Percentiles rank a stretch among this genome's conserved stretches.
Conservation (phyloP, 2,888 invertebrate genomes). For the Emmelina monodactyla region DNA sequence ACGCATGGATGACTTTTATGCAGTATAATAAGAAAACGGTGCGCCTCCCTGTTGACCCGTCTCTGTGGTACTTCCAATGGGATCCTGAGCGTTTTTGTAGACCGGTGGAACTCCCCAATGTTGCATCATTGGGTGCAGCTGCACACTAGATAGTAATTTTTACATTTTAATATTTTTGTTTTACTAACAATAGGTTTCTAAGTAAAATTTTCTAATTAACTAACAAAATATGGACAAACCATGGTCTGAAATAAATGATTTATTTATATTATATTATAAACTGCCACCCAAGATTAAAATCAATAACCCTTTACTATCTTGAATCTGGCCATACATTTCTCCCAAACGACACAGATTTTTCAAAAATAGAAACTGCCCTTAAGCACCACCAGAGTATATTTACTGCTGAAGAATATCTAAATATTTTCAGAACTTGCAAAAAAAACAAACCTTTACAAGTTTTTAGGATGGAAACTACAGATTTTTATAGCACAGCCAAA, state of each 20-base stretch:
- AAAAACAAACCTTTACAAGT: slow-evolving; percentile 3
- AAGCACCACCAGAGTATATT: slow-evolving; percentile 2
- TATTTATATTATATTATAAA: not conserved
- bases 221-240: not conserved
- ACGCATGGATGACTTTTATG: slow-evolving; percentile 3
- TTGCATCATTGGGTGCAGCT: not conserved
- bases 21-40: no score
- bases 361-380: not conserved
- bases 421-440: not conserved
- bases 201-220: not conserved
- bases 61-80: no score
- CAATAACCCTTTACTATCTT: not conserved
- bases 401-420: slow-evolving; percentile 2
- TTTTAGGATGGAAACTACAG: not conserved
- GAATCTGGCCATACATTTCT: slow-evolving; percentile 2
- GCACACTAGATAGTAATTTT: not conserved
- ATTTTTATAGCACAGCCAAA: slow-evolving; percentile 1
- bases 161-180: not conserved
- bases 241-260: not conserved
- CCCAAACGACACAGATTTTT: slow-evolving; percentile 8
- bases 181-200: not conserved
- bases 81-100: no score
- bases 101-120: not conserved
- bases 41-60: no score
- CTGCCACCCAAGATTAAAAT: not conserved